Evolutionary conservation across 2,113 vertebrate species (phyloP), one percentile per base, ranked within the genome.

Genomic region (Holacanthus passer): DNA sequence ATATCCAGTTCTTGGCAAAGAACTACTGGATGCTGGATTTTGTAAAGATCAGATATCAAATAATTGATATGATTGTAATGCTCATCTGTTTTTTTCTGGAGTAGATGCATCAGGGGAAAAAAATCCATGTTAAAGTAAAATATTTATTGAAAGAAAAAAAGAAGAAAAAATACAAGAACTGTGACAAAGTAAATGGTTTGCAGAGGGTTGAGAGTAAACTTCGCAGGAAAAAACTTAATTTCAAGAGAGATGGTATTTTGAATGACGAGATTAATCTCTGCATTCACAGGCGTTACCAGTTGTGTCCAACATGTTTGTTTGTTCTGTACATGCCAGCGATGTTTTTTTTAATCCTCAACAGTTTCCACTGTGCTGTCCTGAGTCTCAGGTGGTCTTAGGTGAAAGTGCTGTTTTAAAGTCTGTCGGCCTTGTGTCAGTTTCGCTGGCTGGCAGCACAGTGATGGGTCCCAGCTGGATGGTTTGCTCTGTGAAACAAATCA

Each of bases 391-490:
- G 50, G 24, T 66, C 41, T 77, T 60, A 63, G 55, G 2, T 35
- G 29, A 67, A 76, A 55, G 32, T 27, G 16, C 5, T 0, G 1
- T 69, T 66, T 29, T 74, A 5, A 27, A 65, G 11, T 72, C 24
- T 19, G 59, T 29, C 39, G 53, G 10, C 19, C 20, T 55, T 45
- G 47, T 20, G 53, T 39, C 41, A 45, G 0, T 32, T 32, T 73
- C 66, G 7, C 55, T 50, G 27, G 77, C 47, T 2, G 82, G 27
- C 20, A 91, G 53, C 5, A 92, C 24, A 39, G 35, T 48, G 39
- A 95, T 63, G 14, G 92, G 94, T 27, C 92, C 90, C 47, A 93
- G 47, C 5, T 84, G 77, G 50, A 91, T 29, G 4, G 62, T 56
- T 67, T 32, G 65, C 48, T 70, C 92, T 94, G 77, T 5, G 83